Conservation (phyloP, 2,797 vertebrate species). For the Pseudomugil gertrudae region DNA sequence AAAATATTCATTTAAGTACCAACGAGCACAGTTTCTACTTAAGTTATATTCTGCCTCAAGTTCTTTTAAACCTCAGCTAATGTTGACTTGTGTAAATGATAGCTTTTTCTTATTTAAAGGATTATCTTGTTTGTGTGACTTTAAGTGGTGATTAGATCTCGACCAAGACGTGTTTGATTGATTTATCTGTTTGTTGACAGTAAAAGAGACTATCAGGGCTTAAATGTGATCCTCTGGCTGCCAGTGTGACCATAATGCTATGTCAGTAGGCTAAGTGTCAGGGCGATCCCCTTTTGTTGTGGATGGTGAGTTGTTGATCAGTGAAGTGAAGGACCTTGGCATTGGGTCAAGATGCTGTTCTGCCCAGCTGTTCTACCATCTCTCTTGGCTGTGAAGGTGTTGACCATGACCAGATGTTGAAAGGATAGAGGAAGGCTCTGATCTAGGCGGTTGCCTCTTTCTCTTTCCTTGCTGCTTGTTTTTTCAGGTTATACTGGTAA, state of each 20-base stretch:
- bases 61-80: background rate
- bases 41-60: background rate
- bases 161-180: slow-evolving; percentile 60
- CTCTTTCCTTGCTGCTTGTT: slow-evolving; percentile 27
- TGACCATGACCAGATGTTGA: slow-evolving; percentile 56
- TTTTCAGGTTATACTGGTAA: slow-evolving; percentile 31
- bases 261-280: slow-evolving; percentile 59
- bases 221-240: slow-evolving; percentile 69
- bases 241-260: slow-evolving; percentile 35
- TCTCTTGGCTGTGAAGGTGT: slow-evolving; percentile 18
- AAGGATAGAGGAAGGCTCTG: slow-evolving; percentile 28
- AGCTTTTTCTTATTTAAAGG: background rate
- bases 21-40: background rate
- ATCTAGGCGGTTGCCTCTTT: slow-evolving; percentile 59
- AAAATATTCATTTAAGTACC: no score
- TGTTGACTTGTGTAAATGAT: background rate
- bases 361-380: slow-evolving; percentile 52
- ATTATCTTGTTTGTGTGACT: slow-evolving; percentile 1
- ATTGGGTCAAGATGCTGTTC: slow-evolving; percentile 17
- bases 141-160: slow-evolving; percentile 31
- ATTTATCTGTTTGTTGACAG: slow-evolving; percentile 64
- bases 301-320: slow-evolving; percentile 63
- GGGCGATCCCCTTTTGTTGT: slow-evolving; percentile 68
- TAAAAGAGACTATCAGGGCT: slow-evolving; percentile 53
- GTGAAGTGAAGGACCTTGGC: slow-evolving; percentile 61